phyloP scores from a whole-genome alignment of 1,140 invertebrate species.

The Cydia amplana region DNA sequence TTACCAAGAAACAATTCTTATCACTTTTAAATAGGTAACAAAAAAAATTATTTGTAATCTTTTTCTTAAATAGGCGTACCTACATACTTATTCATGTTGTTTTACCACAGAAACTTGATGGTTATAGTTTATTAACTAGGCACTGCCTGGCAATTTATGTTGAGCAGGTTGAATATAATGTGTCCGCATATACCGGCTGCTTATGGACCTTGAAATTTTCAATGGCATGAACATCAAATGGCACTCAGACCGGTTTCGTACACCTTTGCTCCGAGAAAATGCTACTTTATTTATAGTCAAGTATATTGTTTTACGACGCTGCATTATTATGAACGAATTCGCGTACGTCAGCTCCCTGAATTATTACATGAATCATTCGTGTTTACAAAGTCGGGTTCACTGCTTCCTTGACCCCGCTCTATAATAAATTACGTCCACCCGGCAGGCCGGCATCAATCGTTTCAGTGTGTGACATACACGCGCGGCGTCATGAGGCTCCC shows the following conservation, averaged over 20 bases:
- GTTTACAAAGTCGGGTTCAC: slow-evolving; percentile 9
- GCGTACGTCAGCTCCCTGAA: slow-evolving; percentile 10
- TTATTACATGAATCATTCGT: slow-evolving; percentile 2
- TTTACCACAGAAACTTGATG: too few relatives aligned
- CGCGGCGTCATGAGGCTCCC: slow-evolving; percentile 22
- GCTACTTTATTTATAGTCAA: too few relatives aligned
- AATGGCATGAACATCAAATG: background rate
- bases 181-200: too few relatives aligned
- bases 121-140: too few relatives aligned
- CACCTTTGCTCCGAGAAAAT: background rate
- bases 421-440: slow-evolving; percentile 12
- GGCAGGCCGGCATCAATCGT: background rate
- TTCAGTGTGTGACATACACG: background rate
- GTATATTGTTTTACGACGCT: background rate
- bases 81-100: too few relatives aligned
- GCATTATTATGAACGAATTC: background rate
- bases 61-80: too few relatives aligned
- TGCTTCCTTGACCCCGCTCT: slow-evolving; percentile 20
- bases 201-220: background rate
- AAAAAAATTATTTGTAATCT: too few relatives aligned
- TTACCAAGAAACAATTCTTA: too few relatives aligned
- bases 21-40: too few relatives aligned
- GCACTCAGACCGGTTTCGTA: background rate
- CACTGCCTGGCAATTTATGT: too few relatives aligned
- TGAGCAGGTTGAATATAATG: too few relatives aligned